Percentiles rank a stretch among this genome's conserved stretches.
These are phyloP conservation scores for Maccullochella peelii DNA, from an alignment of 2,113 vertebrate genomes.

Conservation along the genomic window DNA sequence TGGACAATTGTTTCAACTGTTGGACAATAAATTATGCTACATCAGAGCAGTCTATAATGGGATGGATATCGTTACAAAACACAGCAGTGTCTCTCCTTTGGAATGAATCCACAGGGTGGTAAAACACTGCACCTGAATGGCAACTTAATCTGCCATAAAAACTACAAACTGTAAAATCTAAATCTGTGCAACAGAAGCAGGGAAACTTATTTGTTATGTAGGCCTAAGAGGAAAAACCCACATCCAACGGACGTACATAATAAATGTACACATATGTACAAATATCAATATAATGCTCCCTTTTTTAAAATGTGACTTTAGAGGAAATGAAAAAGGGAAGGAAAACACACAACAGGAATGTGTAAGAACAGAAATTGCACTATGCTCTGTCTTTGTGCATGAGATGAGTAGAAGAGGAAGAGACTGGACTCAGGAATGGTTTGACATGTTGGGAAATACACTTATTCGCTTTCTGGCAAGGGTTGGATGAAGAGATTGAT, in stretches of 20 bases:
- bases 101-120: conserved; percentile 50
- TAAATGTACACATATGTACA: conserved; percentile 38
- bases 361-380: conserved; percentile 62
- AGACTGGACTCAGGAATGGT: conserved; percentile 22
- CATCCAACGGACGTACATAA: conserved; percentile 21
- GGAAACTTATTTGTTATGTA: conserved; percentile 12
- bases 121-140: conserved; percentile 51
- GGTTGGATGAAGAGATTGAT: background rate
- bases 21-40: conserved; percentile 68
- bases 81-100: conserved; percentile 37
- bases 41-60: conserved; percentile 35
- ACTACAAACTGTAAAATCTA: conserved; percentile 32
- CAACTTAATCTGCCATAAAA: conserved; percentile 40
- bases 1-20: background rate
- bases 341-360: conserved; percentile 65
- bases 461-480: background rate
- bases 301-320: conserved; percentile 13
- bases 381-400: conserved; percentile 60
- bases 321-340: conserved; percentile 1
- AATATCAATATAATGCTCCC: conserved; percentile 19
- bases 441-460: background rate
- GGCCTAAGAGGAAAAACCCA: conserved; percentile 21
- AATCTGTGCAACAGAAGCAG: conserved; percentile 45
- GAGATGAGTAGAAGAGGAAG: conserved; percentile 49
- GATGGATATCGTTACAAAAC: conserved; percentile 41